Base-by-base conservation (phyloP, 2,113 vertebrate species). In the Copsychus sechellarum region DNA sequence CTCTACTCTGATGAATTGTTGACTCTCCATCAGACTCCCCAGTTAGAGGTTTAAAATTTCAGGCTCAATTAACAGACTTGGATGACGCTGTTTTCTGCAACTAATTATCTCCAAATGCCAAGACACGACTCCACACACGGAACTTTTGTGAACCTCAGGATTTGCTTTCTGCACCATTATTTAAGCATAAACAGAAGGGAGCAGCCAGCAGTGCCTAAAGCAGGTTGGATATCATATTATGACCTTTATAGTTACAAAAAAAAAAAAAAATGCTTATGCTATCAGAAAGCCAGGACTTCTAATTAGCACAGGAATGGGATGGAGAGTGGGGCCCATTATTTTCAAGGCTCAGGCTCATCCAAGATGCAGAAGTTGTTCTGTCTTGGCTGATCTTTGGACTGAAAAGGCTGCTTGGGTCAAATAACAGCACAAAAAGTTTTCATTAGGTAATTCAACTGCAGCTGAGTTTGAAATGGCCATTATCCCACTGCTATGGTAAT, bases 91-190 rank as follows among this genome's bases (percentile, higher is more conserved):
- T 21, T 94, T 77, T 25, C 14, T 78, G 61, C 45, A 47, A 50
- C 94, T 95, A 81, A 96, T 95, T 96, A 93, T 56, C 95, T 86
- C 38, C 45, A 56, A 81, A 78, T 38, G 88, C 96, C 80, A 40
- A 81, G 72, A 47, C 8, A 31, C 4, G 6, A 77, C 88, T 67
- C 62, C 58, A 61, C 86, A 34, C 22, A 31, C 5, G 38, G 29
- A 12, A 66, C 79, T 95, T 85, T 0, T 14, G 31, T 62, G 93
- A 96, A 86, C 88, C 66, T 90, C 26, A 17, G 66, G 92, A 86
- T 40, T 89, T 77, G 77, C 91, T 91, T 93, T 91, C 95, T 36
- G 7, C 58, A 31, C 91, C 91, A 67, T 79, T 92, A 92, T 90
- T 72, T 33, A 51, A 89, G 81, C 14, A 43, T 54, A 81, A 86